Percentiles rank a stretch among this genome's conserved stretches.
Conservation (phyloP, 2,797 vertebrate species). For the Microcaecilia unicolor region DNA sequence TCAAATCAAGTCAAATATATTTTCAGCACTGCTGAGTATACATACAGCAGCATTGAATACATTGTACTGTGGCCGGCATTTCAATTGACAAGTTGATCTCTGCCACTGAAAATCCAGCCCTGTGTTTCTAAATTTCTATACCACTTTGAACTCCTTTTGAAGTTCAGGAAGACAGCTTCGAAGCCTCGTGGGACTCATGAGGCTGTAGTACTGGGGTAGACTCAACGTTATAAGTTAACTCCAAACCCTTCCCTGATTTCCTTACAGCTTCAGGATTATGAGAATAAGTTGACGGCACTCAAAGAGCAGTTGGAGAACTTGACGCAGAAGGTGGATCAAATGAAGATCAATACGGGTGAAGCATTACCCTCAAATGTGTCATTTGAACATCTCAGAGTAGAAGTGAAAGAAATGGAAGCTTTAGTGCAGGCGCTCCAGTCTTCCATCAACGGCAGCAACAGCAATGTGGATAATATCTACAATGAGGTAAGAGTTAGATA, state of each 20-base stretch:
- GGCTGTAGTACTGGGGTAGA: no score
- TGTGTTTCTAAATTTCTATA: no score
- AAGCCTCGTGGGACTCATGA: no score
- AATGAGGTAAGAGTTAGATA: not conserved
- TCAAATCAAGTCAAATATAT: no score
- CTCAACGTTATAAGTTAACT: not conserved
- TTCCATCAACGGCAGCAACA: not conserved
- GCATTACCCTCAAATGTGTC: not conserved
- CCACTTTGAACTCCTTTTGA: no score
- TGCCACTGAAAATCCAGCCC: no score
- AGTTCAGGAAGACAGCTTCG: no score
- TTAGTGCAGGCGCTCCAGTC: not conserved
- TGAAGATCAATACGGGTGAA: not conserved
- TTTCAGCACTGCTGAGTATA: no score
- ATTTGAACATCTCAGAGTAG: slow-evolving; percentile 1
- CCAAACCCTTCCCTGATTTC: no score
- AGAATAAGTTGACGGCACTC: not conserved
- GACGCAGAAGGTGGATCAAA: not conserved
- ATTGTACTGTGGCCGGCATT: no score
- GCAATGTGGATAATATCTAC: not conserved
- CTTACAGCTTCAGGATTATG: not conserved
- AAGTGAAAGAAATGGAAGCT: slow-evolving; percentile 4
- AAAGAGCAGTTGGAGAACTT: not conserved
- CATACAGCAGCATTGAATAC: no score
- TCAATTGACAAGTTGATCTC: no score